Percentiles rank a stretch among this genome's conserved stretches.
Conservation (phyloP, 2,797 vertebrate species). For the Hydrophis major region DNA sequence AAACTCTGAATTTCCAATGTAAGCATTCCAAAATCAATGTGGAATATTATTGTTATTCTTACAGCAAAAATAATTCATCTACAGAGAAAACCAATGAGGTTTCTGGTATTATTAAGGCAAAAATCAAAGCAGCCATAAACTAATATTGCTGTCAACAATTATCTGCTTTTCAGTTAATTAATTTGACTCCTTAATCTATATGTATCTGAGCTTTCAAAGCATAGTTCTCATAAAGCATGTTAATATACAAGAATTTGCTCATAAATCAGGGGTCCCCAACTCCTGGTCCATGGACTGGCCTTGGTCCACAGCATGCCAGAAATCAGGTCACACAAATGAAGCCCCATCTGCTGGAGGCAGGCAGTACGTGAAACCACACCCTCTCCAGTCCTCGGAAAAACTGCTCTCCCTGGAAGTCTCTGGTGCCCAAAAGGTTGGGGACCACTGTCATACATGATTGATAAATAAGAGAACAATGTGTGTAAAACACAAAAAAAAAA, state of each 20-base stretch:
- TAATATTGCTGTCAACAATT: background rate
- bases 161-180: background rate
- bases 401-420: no score
- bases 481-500: background rate
- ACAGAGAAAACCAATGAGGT: conserved; percentile 17
- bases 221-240: background rate
- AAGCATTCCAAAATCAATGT: conserved; percentile 25
- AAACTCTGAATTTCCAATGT: background rate
- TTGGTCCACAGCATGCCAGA: background rate
- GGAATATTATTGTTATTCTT: conserved; percentile 17
- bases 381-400: background rate
- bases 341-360: no score
- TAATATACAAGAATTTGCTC: background rate
- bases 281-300: background rate
- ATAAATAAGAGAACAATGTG: background rate
- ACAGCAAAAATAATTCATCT: conserved; percentile 51
- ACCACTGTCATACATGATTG: background rate
- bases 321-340: no score
- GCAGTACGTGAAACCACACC: background rate
- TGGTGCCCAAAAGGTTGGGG: background rate
- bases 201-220: background rate
- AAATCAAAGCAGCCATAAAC: background rate
- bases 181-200: background rate
- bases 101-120: background rate
- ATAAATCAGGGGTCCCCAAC: background rate